Base-by-base conservation (phyloP, 2,888 invertebrate species). In the Nipponacmea schrenckii region DNA sequence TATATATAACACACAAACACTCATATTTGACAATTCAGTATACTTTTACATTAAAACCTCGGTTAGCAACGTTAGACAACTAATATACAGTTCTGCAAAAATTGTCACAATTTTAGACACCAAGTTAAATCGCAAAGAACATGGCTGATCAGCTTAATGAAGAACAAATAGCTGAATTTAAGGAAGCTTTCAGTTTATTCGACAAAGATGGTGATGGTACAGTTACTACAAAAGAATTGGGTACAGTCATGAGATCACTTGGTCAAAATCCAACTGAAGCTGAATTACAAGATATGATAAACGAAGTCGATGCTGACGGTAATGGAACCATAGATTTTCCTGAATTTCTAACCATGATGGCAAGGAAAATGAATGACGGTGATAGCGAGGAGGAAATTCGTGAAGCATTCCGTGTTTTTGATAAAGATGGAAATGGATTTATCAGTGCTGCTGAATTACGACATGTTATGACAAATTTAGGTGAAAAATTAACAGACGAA, bases 241-340 rank as follows among this genome's bases (percentile, higher is more conserved):
- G 98, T 88, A 98, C 97, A 88, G 98, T 98, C 86, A 97, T 98
- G 97, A 92, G 97, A 90, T 98, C 98, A 83, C 92, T 98, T 90
- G 98, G 98, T 87, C 98, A 98, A 92, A 98, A 98, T 92, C 98
- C 98, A 90, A 98, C 98, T 90, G 98, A 99, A 92, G 98, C 98
- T 74, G 98, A 98, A 91, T 93, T 98, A 82, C 97, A 98, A 91
- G 98, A 98, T 91, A 98, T 98, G 97, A 98, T 99, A 92, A 98
- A 98, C 92, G 98, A 99, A 92, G 98, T 98, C 87, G 98, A 98
- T 91, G 96, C 96, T 85, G 96, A 97, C 81, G 91, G 91, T 90
- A 75, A 74, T 91, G 98, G 98, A 89, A 98, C 97, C 90, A 98
- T 98, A 91, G 98, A 98, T 92, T 98, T 98, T 91, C 97, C 97